These are phyloP conservation scores for Pseudoatta argentina DNA, from an alignment of 1,140 invertebrate genomes.

Conservation along the genomic window DNA sequence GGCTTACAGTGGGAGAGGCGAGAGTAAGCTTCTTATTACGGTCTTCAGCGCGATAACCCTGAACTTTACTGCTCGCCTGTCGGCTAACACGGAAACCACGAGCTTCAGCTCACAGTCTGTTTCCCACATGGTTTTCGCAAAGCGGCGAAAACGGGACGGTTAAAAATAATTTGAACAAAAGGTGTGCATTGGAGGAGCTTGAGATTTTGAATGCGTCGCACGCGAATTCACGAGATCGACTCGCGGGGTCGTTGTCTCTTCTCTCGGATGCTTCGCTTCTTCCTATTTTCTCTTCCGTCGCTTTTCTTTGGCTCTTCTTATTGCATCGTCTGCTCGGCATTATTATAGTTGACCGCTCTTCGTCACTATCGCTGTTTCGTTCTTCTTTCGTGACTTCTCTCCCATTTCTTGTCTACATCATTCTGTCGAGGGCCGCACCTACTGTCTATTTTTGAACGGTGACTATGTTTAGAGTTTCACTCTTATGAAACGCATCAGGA, in stretches of 20 bases:
- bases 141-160: constrained; percentile 6
- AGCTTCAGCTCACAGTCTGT: neutral
- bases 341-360: neutral
- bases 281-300: neutral
- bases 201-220: constrained; percentile 29
- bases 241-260: neutral
- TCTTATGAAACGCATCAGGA: constrained; percentile 57
- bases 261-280: neutral
- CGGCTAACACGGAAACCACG: constrained; percentile 51
- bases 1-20: constrained; percentile 27
- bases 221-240: constrained; percentile 4
- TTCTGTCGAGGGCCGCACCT: constrained; percentile 38
- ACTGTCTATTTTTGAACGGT: constrained; percentile 61
- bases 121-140: neutral
- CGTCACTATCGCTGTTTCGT: neutral
- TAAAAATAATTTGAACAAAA: constrained; percentile 64
- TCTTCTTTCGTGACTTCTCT: constrained; percentile 29
- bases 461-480: constrained; percentile 52
- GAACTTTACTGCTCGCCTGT: constrained; percentile 67
- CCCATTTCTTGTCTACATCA: constrained; percentile 28
- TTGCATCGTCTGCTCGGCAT: neutral
- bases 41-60: constrained; percentile 67
- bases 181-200: constrained; percentile 6
- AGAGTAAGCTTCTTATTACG: constrained; percentile 58
- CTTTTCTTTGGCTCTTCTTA: constrained; percentile 21